Conservation (phyloP, 2,113 vertebrate species). For the Halcyon malimbica region DNA sequence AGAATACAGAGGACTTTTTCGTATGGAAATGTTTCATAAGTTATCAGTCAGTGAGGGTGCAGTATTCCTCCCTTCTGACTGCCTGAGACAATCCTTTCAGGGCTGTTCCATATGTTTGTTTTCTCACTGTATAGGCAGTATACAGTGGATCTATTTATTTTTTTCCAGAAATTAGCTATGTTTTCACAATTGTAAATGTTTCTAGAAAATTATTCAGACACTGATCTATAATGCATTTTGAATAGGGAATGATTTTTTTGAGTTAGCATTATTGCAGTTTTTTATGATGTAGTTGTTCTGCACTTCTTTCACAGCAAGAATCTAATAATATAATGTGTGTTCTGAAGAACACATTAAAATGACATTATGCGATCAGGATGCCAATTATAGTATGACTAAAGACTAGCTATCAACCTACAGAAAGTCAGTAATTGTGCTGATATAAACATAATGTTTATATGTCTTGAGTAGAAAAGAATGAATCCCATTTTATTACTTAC, state of each 20-base stretch:
- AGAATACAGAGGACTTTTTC: not conserved
- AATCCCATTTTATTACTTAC: conserved; percentile 66
- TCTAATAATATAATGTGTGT: conserved; percentile 63
- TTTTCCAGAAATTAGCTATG: not conserved
- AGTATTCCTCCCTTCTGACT: not conserved
- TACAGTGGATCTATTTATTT: not conserved
- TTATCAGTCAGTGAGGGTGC: not conserved
- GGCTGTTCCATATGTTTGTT: not conserved
- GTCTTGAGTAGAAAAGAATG: conserved; percentile 61
- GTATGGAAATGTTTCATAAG: not conserved
- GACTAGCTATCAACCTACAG: conserved; percentile 52
- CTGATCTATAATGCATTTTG: conserved; percentile 39
- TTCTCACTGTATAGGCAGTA: not conserved
- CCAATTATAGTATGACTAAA: conserved; percentile 64
- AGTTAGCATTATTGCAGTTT: conserved; percentile 39
- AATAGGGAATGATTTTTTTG: conserved; percentile 46
- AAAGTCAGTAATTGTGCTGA: conserved; percentile 63
- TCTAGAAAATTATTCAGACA: conserved; percentile 35
- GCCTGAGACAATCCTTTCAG: conserved; percentile 5
- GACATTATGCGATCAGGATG: conserved; percentile 62
- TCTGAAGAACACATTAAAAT: conserved; percentile 56
- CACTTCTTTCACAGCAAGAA: conserved; percentile 67
- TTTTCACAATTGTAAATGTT: conserved; percentile 38
- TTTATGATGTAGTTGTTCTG: conserved; percentile 55
- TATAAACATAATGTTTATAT: conserved; percentile 73